Base-by-base conservation (phyloP, 2,113 vertebrate species). In the Rhea americana region DNA sequence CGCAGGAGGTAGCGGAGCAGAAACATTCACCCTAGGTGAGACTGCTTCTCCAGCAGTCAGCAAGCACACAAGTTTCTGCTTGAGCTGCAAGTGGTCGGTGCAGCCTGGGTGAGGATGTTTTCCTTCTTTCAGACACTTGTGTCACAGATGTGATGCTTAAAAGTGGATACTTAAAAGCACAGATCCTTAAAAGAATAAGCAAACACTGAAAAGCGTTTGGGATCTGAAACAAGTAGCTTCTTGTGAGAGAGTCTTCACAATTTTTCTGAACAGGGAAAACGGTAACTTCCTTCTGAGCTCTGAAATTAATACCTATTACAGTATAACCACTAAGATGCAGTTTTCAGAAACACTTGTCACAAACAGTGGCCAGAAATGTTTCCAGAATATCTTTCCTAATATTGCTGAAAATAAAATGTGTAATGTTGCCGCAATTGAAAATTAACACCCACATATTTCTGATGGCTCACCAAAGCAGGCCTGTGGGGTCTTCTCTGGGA, bases 271-370 rank as follows among this genome's bases (percentile, higher is more conserved):
- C 6, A 58, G 28, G 30, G 18, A 79, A 75, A 90, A 68, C 63
- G 58, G 80, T 43, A 41, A 77, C 56, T 86, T 94, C 37, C 72
- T 75, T 89, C 63, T 58, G 43, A 95, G 55, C 20, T 89, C 35
- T 43, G 85, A 74, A 45, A 73, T 43, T 85, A 79, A 39, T 85
- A 81, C 73, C 51, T 86, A 17, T 35, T 35, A 43, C 58, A 61
- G 82, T 72, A 50, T 56, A 67, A 89, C 35, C 53, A 66, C 51
- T 50, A 70, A 86, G 48, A 72, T 2, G 11, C 22, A 62, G 13
- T 53, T 91, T 94, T 76, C 74, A 88, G 66, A 88, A 90, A 68
- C 12, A 19, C n/a, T 91, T 85, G 80, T 75, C 56, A 61, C 5
- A 0, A 61, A 83, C 85, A 92, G 87, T 37, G 84, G 43, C 26